A percentile compares a stretch with the other conserved stretches of the same genome.
These are phyloP conservation scores for Andrena dorsata DNA, from an alignment of 2,888 invertebrate species.

Conservation along the genomic window DNA sequence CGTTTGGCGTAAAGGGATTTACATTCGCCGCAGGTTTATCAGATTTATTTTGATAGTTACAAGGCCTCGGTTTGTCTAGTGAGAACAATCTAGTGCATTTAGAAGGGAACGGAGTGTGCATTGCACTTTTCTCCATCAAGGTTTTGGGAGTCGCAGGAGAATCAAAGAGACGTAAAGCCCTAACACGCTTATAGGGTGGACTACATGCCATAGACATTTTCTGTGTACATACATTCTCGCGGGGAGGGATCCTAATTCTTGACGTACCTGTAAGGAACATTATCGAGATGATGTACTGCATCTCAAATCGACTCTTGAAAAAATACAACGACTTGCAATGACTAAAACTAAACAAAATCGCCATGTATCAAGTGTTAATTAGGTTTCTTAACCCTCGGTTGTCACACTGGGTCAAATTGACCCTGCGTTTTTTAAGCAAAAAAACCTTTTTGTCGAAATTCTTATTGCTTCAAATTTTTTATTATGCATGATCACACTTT, in stretches of 20 bases:
- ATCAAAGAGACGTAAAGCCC: constrained; percentile 91
- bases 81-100: constrained; percentile 80
- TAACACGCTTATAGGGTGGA: constrained; percentile 88
- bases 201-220: constrained; percentile 84
- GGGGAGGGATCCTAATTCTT: constrained; percentile 72
- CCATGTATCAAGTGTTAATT: no score
- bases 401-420: no score
- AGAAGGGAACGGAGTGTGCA: constrained; percentile 87
- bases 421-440: no score
- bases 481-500: no score
- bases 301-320: background rate
- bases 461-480: no score
- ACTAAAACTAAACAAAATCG: no score
- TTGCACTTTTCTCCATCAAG: constrained; percentile 89
- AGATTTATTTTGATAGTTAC: constrained; percentile 82
- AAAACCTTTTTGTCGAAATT: no score
- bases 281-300: background rate
- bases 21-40: constrained; percentile 90
- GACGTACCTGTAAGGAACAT: constrained; percentile 73
- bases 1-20: constrained; percentile 94
- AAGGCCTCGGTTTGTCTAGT: constrained; percentile 84
- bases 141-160: constrained; percentile 95
- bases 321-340: no score
- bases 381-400: no score
- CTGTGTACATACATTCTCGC: constrained; percentile 75